Conservation (phyloP, 1,140 invertebrate genomes). For the Cydia splendana region DNA sequence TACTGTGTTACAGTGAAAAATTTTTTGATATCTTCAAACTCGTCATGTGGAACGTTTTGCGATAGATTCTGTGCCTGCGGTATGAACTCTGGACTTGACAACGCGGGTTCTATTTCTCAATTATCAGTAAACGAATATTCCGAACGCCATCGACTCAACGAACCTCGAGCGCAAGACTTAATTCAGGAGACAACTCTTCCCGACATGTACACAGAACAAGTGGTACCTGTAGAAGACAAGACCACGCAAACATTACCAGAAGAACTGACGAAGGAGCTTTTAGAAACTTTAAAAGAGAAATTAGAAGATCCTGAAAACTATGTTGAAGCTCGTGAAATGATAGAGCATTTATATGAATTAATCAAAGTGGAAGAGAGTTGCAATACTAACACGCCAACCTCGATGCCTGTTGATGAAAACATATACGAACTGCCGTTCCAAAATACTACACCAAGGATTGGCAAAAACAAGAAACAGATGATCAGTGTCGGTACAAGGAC, state of each 20-base stretch:
- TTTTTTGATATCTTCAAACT: slow-evolving; percentile 58
- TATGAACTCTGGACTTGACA: slow-evolving; percentile 60
- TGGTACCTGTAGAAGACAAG: slow-evolving; percentile 82
- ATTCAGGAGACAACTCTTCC: slow-evolving; percentile 72
- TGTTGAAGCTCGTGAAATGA: slow-evolving; percentile 87
- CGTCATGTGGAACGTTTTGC: slow-evolving; percentile 59
- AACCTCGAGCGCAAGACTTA: slow-evolving; percentile 70
- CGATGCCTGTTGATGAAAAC: slow-evolving; percentile 80
- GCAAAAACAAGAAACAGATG: slow-evolving; percentile 72
- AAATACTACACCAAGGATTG: slow-evolving; percentile 68
- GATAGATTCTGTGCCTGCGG: slow-evolving; percentile 57
- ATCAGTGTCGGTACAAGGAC: slow-evolving; percentile 82
- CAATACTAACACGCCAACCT: slow-evolving; percentile 78
- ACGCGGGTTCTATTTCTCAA: slow-evolving; percentile 82
- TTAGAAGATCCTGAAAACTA: slow-evolving; percentile 87
- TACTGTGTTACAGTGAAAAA: slow-evolving; percentile 65
- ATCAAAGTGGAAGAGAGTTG: slow-evolving; percentile 88
- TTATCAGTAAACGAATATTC: slow-evolving; percentile 84
- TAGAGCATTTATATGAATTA: slow-evolving; percentile 88
- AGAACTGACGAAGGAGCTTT: slow-evolving; percentile 86
- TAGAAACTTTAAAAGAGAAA: slow-evolving; percentile 84
- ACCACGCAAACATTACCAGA: slow-evolving; percentile 87
- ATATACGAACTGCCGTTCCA: slow-evolving; percentile 83
- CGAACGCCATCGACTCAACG: slow-evolving; percentile 80
- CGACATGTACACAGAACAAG: slow-evolving; percentile 61